phyloP scores from a whole-genome alignment of 2,797 vertebrate species.

The Clarias platycephalus region DNA sequence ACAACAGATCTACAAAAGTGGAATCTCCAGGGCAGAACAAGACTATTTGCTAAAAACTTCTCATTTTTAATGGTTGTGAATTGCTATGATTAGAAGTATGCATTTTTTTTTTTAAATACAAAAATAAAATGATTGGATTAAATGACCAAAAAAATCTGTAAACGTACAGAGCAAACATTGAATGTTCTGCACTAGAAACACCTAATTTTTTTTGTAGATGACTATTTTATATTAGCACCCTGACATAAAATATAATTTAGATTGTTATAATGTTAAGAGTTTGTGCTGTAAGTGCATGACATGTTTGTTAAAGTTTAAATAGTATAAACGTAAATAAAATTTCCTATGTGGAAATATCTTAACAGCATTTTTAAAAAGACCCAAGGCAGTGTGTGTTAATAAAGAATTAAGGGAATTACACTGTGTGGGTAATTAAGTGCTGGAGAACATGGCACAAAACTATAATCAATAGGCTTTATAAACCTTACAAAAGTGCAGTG shows the following conservation, averaged over 20 bases:
- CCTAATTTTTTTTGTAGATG: constrained; percentile 16
- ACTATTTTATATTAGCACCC: neutral
- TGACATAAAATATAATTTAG: neutral
- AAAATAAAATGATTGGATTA: neutral
- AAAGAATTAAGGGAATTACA: neutral
- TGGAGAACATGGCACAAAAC: neutral
- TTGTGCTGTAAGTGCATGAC: neutral
- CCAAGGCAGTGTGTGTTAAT: neutral
- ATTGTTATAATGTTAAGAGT: neutral
- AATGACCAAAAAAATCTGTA: neutral
- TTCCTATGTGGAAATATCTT: neutral
- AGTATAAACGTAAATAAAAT: neutral
- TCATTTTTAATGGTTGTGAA: neutral
- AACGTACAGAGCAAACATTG: neutral
- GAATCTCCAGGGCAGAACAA: constrained; percentile 33
- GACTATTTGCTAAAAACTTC: neutral
- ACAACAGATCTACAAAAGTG: constrained; percentile 30
- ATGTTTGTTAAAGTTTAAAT: neutral
- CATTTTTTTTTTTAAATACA: neutral
- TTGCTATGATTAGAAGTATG: neutral
- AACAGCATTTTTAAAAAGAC: neutral
- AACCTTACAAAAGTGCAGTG: neutral
- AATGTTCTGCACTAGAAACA: constrained; percentile 31
- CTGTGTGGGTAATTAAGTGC: neutral
- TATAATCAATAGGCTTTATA: constrained; percentile 9